Base-by-base conservation (phyloP, 2,888 invertebrate species). In the Allophyes oxyacanthae region DNA sequence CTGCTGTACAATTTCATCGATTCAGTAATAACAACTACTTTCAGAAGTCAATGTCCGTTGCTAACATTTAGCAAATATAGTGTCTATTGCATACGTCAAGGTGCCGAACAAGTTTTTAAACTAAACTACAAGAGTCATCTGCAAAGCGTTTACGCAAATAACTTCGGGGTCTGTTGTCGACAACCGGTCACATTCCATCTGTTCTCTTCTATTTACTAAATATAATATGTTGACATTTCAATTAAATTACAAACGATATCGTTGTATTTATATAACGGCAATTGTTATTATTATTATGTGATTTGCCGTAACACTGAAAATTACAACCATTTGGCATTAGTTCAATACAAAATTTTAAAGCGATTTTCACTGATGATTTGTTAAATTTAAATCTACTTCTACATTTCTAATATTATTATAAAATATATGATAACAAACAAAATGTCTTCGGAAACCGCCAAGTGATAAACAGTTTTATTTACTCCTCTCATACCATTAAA, bases 141-240 rank as follows among this genome's bases (percentile, higher is more conserved):
- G 71, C 70, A 70, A 70, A 73, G 50, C 49, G 68, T 72, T 69
- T 56, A 72, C 73, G 65, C 68, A 76, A 78, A 81, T 75, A 79
- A 57, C 65, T 64, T 67, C 74, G 64, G 65, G 63, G 64, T n/a
- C 30, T 56, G 61, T 74, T 43, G 64, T 64, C 52, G 54, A 55
- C 54, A 75, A 79, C 84, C 78, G 80, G 82, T 78, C 69, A 70
- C 75, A 74, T 70, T 70, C 72, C 85, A 85, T 84, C 82, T 83
- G 86, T 80, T 64, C 72, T 59, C 68, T 74, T 61, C 68, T 72
- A 79, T 78, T 75, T 72, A 72, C 66, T 64, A 64, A 69, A 67
- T 64, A 61, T 54, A 53, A 62, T 56, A 33, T 49, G 36, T 57
- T 68, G 43, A 60, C 74, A 69, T 64, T 69, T 60, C 40, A 60